Base-by-base conservation (phyloP, 1,140 invertebrate genomes). In the Leucophenga varia region DNA sequence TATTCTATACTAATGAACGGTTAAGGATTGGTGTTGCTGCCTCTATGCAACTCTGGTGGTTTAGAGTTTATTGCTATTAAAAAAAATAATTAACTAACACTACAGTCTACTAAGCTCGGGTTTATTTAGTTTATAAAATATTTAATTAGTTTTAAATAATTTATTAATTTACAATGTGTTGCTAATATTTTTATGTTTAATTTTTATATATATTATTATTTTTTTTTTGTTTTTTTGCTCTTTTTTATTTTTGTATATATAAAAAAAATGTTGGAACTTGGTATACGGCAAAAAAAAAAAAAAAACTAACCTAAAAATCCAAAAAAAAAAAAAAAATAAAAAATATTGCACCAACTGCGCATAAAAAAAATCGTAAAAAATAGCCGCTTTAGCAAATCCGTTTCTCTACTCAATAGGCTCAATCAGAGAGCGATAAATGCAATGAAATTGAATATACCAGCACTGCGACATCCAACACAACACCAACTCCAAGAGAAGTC, bases 361-460 rank as follows among this genome's bases (percentile, higher is more conserved):
- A 32, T 32, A 49, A 7, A n/a, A 13, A 21, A 21, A 58, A 52
- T 39, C 17, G 41, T 57, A 52, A 43, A 49, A 54, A 45, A 44
- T 40, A 68, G 69, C 56, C 65, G 71, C 50, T 74, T 74, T 65
- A 72, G 68, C 65, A 74, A 74, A 74, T 72, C 71, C 61, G 58
- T 72, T 74, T 74, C 71, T 72, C 68, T 74, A 59, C 67, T 74
- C 49, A 74, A 70, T 67, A 74, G 64, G 69, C 61, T 74, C 42
- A 74, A 74, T 74, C 68, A 72, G 46, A 73, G 55, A 64, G 61
- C 71, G 54, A 57, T 70, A 53, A 73, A 72, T 52, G 61, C 59
- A 39, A 74, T 74, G 61, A 69, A 70, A 65, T 55, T 74, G 40
- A 71, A 57, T 64, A 74, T 74, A 54, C 64, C 70, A 16, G 43